phyloP scores from a whole-genome alignment of 2,797 vertebrate genomes.

The Lepidocolaptes lacrymiger region DNA sequence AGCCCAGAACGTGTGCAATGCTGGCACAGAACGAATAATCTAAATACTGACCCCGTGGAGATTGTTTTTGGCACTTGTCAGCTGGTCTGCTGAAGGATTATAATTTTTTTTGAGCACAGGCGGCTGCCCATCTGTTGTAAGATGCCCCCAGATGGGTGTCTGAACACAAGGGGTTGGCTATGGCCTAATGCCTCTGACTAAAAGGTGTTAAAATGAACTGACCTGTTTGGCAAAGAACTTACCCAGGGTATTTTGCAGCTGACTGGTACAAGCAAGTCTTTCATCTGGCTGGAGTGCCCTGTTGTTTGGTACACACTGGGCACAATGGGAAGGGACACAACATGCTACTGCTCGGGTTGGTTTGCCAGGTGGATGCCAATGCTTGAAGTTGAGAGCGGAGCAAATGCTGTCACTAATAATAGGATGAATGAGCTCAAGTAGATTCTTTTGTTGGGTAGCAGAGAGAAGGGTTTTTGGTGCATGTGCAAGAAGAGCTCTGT shows the following conservation, averaged over 20 bases:
- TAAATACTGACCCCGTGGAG: neutral
- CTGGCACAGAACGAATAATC: neutral
- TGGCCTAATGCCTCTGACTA: neutral
- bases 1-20: neutral
- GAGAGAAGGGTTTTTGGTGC: neutral
- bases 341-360: neutral
- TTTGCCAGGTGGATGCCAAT: neutral
- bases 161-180: neutral
- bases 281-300: neutral
- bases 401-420: neutral
- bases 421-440: neutral
- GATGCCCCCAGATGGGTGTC: constrained; percentile 42
- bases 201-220: constrained; percentile 38
- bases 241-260: neutral
- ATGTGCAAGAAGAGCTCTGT: neutral
- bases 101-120: constrained; percentile 21
- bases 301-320: neutral
- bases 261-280: neutral
- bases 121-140: constrained; percentile 54
- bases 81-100: constrained; percentile 38
- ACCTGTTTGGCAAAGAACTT: neutral
- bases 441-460: neutral
- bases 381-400: neutral
- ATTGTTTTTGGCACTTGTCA: neutral
- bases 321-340: neutral